Percentiles rank a stretch among this genome's conserved stretches.
Evolutionary conservation across 1,140 invertebrate genomes (phyloP).

Genomic region (Drosophila nigrodunni): DNA sequence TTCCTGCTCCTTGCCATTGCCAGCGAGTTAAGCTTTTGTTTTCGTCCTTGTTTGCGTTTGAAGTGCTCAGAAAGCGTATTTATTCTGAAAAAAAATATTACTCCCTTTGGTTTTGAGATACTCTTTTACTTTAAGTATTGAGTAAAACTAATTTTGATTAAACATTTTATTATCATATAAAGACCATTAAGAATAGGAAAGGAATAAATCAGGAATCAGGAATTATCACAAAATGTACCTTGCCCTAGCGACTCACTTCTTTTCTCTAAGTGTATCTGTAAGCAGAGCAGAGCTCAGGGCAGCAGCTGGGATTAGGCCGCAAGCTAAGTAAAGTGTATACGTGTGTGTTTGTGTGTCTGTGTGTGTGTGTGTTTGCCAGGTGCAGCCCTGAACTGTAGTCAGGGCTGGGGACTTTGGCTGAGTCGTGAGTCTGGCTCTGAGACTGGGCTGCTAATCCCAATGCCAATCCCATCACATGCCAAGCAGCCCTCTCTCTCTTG

Average conservation of each 20-base stretch:
- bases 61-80: constrained; percentile 50
- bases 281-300: constrained; percentile 38
- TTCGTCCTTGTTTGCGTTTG: constrained; percentile 63
- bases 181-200: no score
- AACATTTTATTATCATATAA: no score
- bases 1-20: constrained; percentile 40
- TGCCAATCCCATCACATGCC: constrained; percentile 71
- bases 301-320: constrained; percentile 71
- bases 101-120: no score
- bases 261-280: no score
- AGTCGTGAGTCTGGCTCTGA: constrained; percentile 21
- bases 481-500: constrained; percentile 51
- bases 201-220: no score
- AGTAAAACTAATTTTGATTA: no score
- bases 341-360: constrained; percentile 32
- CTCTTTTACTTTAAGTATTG: no score
- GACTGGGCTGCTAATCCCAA: constrained; percentile 74
- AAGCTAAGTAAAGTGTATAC: constrained; percentile 63
- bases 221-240: no score
- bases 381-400: constrained; percentile 53
- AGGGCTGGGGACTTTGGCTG: constrained; percentile 18
- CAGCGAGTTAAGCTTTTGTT: constrained; percentile 52
- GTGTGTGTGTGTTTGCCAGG: constrained; percentile 58
- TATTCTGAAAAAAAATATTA: no score
- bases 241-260: no score